Evolutionary conservation across 2,113 vertebrate genomes (phyloP), one percentile per base, ranked within the genome.

Genomic region (Triplophysa tibetana): DNA sequence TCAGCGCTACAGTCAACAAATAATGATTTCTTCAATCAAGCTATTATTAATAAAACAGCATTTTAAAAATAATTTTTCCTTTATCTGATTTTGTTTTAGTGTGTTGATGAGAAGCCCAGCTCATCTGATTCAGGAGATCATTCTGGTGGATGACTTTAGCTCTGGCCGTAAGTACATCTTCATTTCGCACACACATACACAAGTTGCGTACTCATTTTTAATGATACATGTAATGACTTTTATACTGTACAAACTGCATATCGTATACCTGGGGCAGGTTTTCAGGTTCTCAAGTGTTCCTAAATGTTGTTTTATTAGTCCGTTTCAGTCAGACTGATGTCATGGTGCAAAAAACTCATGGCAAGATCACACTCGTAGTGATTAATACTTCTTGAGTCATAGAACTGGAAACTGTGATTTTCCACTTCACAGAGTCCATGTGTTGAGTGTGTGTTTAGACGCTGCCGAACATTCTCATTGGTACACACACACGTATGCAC

Each of bases 71-170:
- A 19, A 38, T 75, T 63, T 26, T 13, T 66, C 14, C 29, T 29
- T 24, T 56, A 12, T 33, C 50, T n/a, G 23, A 38, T 14, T 14
- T 21, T 54, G 54, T 67, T 38, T 33, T 43, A 99, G 98, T 3
- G 96, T 99, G 81, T 88, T 99, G 86, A 95, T 94, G 88, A 89
- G 96, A 77, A 98, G 95, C 81, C 97, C 97, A 81, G 82, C 94
- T 21, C 88, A 85, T 80, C 90, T 99, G 79, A 95, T 99, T 85
- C 97, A 96, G 82, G 98, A 99, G 89, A 96, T 99, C 66, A 96
- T 99, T 88, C 89, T 99, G 81, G 96, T 99, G 60, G 98, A 99
- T 76, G 98, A 99, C 93, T 99, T 97, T 94, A 99, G 98, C 89
- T 91, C 94, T 0, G 96, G 99, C 83, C 87, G 98, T 99, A 90